Evolutionary conservation across 2,797 vertebrate genomes (phyloP).

Genomic region (Xyrichtys novacula): DNA sequence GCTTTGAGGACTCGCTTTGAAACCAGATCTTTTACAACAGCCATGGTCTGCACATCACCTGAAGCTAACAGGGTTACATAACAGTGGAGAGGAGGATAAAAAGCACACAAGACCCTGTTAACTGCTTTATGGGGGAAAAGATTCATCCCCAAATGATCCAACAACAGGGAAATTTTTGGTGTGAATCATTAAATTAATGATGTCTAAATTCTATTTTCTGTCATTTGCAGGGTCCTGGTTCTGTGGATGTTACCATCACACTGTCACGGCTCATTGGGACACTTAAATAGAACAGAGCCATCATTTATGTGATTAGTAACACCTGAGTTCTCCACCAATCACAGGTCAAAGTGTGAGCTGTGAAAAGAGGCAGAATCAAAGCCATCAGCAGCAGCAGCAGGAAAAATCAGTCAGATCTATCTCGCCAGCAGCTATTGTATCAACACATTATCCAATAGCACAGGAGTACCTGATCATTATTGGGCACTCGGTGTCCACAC

Average conservation of each 20-base stretch:
- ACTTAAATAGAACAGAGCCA: neutral
- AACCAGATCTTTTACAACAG: conserved; percentile 34
- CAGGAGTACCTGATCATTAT: no score
- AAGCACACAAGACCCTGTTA: neutral
- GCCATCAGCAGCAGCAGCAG: neutral
- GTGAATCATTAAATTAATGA: conserved; percentile 1
- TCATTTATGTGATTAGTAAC: conserved; percentile 2
- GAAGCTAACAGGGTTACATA: conserved; percentile 52
- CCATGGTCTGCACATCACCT: conserved; percentile 54
- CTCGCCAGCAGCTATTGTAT: no score
- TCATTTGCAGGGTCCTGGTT: neutral
- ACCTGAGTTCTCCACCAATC: conserved; percentile 14
- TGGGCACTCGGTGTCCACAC: no score
- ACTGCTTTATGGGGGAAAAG: neutral
- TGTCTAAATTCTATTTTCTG: conserved; percentile 4
- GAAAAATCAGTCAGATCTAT: conserved; percentile 6
- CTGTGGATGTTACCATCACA: neutral
- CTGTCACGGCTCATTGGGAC: conserved; percentile 1
- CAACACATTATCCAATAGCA: no score
- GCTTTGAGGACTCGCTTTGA: no score
- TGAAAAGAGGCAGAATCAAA: conserved; percentile 7
- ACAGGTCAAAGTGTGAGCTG: conserved; percentile 18
- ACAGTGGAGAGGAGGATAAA: conserved; percentile 21
- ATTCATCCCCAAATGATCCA: neutral
- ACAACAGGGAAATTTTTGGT: neutral